phyloP scores from a whole-genome alignment of 23 tunicate genomes.

The Styela plicata region DNA sequence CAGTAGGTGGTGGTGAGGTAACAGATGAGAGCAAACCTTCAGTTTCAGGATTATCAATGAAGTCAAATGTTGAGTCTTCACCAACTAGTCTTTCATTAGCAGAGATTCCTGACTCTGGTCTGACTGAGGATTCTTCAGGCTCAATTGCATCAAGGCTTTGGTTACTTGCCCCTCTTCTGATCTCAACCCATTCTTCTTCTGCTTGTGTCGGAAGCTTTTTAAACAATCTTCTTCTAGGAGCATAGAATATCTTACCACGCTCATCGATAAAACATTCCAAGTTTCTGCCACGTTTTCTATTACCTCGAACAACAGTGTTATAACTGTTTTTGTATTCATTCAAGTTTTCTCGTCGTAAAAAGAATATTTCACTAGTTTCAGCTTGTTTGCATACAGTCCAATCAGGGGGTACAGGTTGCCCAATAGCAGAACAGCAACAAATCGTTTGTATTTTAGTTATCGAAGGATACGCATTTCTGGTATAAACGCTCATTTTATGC shows the following conservation, averaged over 20 bases:
- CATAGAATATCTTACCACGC: conserved; percentile 27
- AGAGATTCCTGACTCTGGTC: background rate
- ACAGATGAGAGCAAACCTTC: background rate
- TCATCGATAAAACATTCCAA: conserved; percentile 87
- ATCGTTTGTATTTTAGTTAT: conserved; percentile 16
- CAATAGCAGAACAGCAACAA: conserved; percentile 44
- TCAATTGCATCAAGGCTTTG: conserved; percentile 11
- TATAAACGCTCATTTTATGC: conserved; percentile 67
- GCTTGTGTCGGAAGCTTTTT: conserved; percentile 22
- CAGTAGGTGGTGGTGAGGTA: background rate
- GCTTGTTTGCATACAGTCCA: conserved; percentile 96
- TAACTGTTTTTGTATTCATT: conserved; percentile 34
- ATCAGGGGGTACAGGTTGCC: conserved; percentile 33
- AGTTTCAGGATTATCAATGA: background rate
- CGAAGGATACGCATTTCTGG: conserved; percentile 71
- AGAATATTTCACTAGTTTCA: conserved; percentile 88
- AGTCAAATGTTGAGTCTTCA: background rate
- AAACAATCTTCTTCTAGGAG: conserved; percentile 23
- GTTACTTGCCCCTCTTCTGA: background rate
- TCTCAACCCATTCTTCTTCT: conserved; percentile 3
- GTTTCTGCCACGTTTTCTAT: conserved; percentile 41
- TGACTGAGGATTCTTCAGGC: background rate
- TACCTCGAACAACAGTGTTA: conserved; percentile 66
- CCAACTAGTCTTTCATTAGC: conserved; percentile 22
- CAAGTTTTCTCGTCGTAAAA: conserved; percentile 36